Base-by-base conservation (phyloP, 1,140 invertebrate species). In the Acromyrmex heyeri region DNA sequence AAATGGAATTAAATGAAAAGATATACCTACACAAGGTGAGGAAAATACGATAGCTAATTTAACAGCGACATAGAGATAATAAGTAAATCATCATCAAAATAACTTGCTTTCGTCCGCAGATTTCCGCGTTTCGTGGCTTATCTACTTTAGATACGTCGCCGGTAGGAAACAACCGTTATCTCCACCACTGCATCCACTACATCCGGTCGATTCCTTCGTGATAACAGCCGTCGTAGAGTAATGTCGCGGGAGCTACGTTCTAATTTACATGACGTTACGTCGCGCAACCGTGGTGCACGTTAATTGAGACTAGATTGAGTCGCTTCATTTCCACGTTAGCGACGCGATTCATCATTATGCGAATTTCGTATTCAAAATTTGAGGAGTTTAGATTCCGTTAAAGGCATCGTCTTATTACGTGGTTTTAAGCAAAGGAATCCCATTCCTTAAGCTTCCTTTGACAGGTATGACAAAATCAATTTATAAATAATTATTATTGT, bases 201-300 rank as follows among this genome's bases (percentile, higher is more conserved):
- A 83, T 83, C 69, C 79, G 79, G 79, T 83, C 79, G 79, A 83
- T 83, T 73, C 69, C 69, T 83, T 62, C 44, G 79, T 55, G 79
- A 83, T 83, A 83, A 75, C 69, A 75, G 14, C 55, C 55, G 69
- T 61, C 79, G 38, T 75, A 61, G 55, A 61, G 18, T 18, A 62
- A 21, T 55, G 55, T 75, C 79, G 69, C 69, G 55, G 69, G 24
- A 75, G 69, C 69, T 50, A 61, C 55, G 79, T 57, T 83, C 55
- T 61, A 83, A 83, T 83, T 83, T 83, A 83, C 79, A 83, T 83
- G 79, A 75, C 69, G 79, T 83, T 83, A 83, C 38, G 38, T 83
- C 53, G 79, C 38, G 38, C 38, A 83, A n/a, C 38, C 79, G 38
- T 30, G 21, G 53, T 27, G 24, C 55, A 73, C 67, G 38, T 83